A percentile compares a stretch with the other conserved stretches of the same genome.
These are phyloP conservation scores for Lapara coniferarum DNA, from an alignment of 2,888 invertebrate genomes.

Conservation along the genomic window DNA sequence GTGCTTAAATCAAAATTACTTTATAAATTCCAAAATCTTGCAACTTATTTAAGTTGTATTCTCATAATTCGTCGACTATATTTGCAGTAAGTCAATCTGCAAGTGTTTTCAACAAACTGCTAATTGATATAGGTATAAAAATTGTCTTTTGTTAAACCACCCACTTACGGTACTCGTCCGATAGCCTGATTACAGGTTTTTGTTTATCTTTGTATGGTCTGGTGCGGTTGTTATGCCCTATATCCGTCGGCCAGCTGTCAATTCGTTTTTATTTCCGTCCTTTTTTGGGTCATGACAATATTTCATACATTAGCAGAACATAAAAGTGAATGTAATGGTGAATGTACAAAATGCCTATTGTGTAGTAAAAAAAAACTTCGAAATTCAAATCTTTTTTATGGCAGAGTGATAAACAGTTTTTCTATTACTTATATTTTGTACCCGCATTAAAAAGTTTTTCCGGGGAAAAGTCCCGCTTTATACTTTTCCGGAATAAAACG, in stretches of 20 bases:
- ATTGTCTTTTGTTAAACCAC: neutral
- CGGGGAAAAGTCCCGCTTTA: no score
- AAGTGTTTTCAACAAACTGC: neutral
- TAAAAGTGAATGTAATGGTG: neutral
- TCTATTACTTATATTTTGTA: no score
- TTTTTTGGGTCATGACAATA: neutral
- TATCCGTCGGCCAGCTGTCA: neutral
- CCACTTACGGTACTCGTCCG: neutral
- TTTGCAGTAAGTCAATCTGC: neutral
- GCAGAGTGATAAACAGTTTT: no score
- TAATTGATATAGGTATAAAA: no score
- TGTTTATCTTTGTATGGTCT: constrained; percentile 7
- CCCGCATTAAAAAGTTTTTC: no score
- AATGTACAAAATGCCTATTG: neutral
- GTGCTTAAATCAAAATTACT: no score
- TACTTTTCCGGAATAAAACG: no score
- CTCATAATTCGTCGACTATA: neutral
- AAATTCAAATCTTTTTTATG: no score
- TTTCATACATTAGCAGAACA: neutral
- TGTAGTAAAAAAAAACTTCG: no score
- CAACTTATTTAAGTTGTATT: no score
- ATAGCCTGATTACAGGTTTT: constrained; percentile 13
- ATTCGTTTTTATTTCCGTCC: neutral
- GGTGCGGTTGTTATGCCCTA: neutral
- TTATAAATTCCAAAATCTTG: no score